phyloP scores from a whole-genome alignment of 2,888 invertebrate species.

The Xestoiulus laeticollis region DNA sequence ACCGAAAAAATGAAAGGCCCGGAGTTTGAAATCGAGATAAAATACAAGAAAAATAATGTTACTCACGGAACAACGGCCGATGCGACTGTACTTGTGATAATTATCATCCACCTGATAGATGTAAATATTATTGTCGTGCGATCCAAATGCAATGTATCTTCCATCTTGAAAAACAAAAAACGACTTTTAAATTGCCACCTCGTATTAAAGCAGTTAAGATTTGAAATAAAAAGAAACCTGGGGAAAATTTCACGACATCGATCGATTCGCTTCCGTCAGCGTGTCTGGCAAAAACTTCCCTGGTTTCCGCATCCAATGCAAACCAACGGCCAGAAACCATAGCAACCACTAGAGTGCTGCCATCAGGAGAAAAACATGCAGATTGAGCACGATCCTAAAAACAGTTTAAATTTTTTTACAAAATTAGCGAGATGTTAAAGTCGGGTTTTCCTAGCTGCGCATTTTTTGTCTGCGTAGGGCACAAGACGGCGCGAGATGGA shows the following conservation, averaged over 20 bases:
- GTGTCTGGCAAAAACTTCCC: slow-evolving; percentile 73
- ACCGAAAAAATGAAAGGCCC: background rate
- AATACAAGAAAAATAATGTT: background rate
- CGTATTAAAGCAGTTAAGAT: background rate
- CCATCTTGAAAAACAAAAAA: slow-evolving; percentile 72
- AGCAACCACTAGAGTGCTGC: slow-evolving; percentile 79
- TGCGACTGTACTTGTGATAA: slow-evolving; percentile 78
- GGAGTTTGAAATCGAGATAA: background rate
- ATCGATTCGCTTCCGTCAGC: slow-evolving; percentile 55
- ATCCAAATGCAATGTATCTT: slow-evolving; percentile 81
- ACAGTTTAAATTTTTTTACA: slow-evolving; percentile 46
- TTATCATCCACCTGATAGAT: slow-evolving; percentile 83
- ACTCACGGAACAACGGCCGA: slow-evolving; percentile 82
- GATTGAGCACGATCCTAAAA: slow-evolving; percentile 80
- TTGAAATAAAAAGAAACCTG: slow-evolving; percentile 47
- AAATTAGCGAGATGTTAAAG: background rate
- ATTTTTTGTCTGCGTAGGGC: too few species aligned
- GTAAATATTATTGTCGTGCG: slow-evolving; percentile 89
- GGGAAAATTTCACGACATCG: slow-evolving; percentile 55
- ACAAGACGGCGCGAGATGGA: too few species aligned
- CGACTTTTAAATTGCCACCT: background rate
- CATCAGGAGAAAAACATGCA: slow-evolving; percentile 81
- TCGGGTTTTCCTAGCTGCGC: too few species aligned
- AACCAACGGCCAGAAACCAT: slow-evolving; percentile 82
- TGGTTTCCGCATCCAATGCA: slow-evolving; percentile 80